Base-by-base conservation (phyloP, 1,140 invertebrate species). In the Pseudoatta argentina region DNA sequence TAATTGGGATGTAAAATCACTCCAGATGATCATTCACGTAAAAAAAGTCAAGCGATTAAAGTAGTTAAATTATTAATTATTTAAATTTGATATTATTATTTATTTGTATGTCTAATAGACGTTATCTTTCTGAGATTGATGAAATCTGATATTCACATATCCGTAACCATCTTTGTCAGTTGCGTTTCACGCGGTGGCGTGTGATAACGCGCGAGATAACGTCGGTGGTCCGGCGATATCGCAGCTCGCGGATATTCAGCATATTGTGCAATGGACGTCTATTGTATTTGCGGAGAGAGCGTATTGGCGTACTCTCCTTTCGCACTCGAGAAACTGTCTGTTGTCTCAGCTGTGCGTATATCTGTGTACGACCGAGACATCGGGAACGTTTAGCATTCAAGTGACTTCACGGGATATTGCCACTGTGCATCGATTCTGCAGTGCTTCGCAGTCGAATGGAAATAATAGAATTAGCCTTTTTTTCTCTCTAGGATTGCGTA, bases 361-460 rank as follows among this genome's bases (percentile, higher is more conserved):
- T 21, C 24, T n/a, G 18, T 55, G 18, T 44, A 44, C 44, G 24
- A 69, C 44, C 39, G 79, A 75, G 18, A 51, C 55, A 12, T 75
- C 69, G n/a, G 55, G 39, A 14, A 83, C 44, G 57, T 48, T 83
- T 73, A 83, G 69, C 69, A 83, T 83, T 83, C 69, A 63, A 75
- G 55, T 82, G 39, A 73, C 27, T 73, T 73, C 24, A 21, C 44
- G 18, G 79, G 18, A 39, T 53, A 69, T 82, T 82, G 53, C 0
- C 18, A 12, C 44, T 14, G 12, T 24, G 18, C 24, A 55, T 82
- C 5, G 79, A 44, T 12, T 34, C 24, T 51, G 12, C 30, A 6
- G 39, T n/a, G 53, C 18, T n/a, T 79, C 30, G 3, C 69, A 30
- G 6, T 24, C 27, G n/a, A 61, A 79, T 67, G 6, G 63, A 24